Base-by-base conservation (phyloP, 37 sponge, comb jelly and placozoan genomes). In the Chondrosia reniformis region DNA sequence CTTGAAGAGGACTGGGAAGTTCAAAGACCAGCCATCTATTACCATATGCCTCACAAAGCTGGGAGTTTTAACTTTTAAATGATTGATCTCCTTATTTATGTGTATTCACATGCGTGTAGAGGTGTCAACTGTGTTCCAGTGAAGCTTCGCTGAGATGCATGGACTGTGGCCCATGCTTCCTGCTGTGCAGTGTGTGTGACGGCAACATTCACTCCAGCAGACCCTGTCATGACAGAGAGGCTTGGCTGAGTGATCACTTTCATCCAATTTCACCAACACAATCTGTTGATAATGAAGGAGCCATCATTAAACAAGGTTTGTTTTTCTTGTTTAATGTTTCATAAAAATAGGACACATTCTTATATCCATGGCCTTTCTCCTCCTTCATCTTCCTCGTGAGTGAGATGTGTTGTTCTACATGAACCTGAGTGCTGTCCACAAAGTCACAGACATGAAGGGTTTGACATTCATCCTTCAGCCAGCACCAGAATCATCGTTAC, bases 141-240 rank as follows among this genome's bases (percentile, higher is more conserved):
- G 27, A 62, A 22, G 63, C 63, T 62, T 62, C 25, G 8, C 63
- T 62, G 25, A 12, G 63, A n/a, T 62, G 63, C 63, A 12, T 62
- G 63, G 63, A 62, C 63, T 62, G 63, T 62, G 63, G 63, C 27
- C 63, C 63, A 24, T 12, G 63, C 8, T 12, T 62, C 25, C 63
- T 62, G 63, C 27, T 62, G 63, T 62, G 63, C 27, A 22, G 17
- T 22, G 17, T 62, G 63, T 62, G 63, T 28, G 63, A 62, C 27
- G 27, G n/a, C 63, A 62, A 8, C 8, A 22, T 62, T 12, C 63
- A 62, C 27, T 62, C 27, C 63, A 62, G 63, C 27, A 62, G 63
- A 24, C 63, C 63, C 63, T 62, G 63, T 22, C 63, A 62, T 62
- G 63, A 62, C 63, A 12, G 63, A 62, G 63, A 62, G 63, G 63